A percentile compares a stretch with the other conserved stretches of the same genome.
phyloP scores from a whole-genome alignment of 2,797 vertebrate genomes.

The Peromyscus melanophrys region DNA sequence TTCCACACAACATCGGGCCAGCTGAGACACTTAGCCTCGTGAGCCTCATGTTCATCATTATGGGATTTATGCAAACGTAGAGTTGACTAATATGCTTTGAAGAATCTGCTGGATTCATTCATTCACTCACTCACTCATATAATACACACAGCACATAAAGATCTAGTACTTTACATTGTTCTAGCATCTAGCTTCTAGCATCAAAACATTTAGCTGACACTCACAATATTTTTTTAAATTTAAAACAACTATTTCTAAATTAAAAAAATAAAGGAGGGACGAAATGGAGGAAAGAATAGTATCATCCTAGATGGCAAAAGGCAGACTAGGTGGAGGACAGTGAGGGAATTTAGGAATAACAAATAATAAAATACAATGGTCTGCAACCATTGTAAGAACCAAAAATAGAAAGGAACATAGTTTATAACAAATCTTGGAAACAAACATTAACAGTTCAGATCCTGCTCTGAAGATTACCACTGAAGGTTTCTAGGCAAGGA shows the following conservation, averaged over 20 bases:
- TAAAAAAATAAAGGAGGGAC: background rate
- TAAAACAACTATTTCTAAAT: background rate
- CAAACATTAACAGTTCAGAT: constrained; percentile 40
- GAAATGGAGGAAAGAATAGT: background rate
- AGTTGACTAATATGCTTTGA: constrained; percentile 10
- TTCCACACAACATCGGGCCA: background rate
- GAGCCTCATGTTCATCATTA: background rate
- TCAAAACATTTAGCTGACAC: background rate
- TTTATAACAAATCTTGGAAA: background rate
- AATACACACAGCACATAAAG: background rate
- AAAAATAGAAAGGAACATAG: constrained; percentile 8
- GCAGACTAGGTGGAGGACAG: background rate
- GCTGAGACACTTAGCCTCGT: background rate
- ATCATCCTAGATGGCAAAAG: background rate
- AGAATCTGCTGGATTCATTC: constrained; percentile 12
- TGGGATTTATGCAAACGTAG: constrained; percentile 47
- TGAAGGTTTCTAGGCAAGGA: constrained; percentile 28
- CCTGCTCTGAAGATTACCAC: background rate
- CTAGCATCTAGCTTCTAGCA: background rate
- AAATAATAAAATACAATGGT: constrained; percentile 10
- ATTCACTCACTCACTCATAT: background rate
- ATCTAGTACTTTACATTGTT: constrained; percentile 11
- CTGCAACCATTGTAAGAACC: constrained; percentile 1
- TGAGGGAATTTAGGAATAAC: background rate
- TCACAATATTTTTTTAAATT: constrained; percentile 36